phyloP scores from a whole-genome alignment of 1,140 invertebrate species.

The Neodiprion virginianus region DNA sequence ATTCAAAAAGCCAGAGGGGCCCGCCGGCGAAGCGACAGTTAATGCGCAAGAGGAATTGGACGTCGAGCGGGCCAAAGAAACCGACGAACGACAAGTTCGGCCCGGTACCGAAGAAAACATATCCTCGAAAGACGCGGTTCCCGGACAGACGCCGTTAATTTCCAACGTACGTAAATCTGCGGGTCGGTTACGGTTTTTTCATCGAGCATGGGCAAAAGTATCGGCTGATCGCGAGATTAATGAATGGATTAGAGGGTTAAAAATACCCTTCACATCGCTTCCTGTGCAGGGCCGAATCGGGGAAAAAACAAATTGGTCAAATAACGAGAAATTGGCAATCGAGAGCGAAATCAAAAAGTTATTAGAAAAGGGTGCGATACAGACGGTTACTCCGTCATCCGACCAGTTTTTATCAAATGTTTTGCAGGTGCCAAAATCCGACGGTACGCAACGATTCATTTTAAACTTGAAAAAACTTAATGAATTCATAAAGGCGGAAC shows the following conservation, averaged over 20 bases:
- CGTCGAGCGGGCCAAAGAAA: slow-evolving; percentile 10
- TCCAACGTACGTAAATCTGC: slow-evolving; percentile 6
- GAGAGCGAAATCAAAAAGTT: neutral
- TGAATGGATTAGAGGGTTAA: slow-evolving; percentile 12
- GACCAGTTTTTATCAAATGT: slow-evolving; percentile 24
- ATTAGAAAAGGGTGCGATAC: neutral
- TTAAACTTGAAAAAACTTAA: slow-evolving; percentile 30
- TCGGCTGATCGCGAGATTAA: neutral
- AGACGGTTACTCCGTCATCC: neutral
- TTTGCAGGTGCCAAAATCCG: slow-evolving; percentile 20
- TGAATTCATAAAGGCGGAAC: slow-evolving; percentile 16
- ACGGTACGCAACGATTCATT: slow-evolving; percentile 23
- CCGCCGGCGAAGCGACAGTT: slow-evolving; percentile 5
- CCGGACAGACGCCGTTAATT: neutral
- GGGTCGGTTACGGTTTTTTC: slow-evolving; percentile 11
- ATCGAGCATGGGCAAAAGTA: slow-evolving; percentile 5
- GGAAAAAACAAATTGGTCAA: slow-evolving; percentile 11
- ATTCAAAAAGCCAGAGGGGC: slow-evolving; percentile 17
- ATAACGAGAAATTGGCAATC: slow-evolving; percentile 2
- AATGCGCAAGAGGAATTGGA: neutral
- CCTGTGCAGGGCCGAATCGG: neutral
- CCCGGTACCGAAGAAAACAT: neutral
- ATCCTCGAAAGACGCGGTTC: neutral
- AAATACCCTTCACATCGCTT: slow-evolving; percentile 10
- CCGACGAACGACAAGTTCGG: neutral